phyloP scores from a whole-genome alignment of 2,113 vertebrate genomes.

The Hydropotes inermis region DNA sequence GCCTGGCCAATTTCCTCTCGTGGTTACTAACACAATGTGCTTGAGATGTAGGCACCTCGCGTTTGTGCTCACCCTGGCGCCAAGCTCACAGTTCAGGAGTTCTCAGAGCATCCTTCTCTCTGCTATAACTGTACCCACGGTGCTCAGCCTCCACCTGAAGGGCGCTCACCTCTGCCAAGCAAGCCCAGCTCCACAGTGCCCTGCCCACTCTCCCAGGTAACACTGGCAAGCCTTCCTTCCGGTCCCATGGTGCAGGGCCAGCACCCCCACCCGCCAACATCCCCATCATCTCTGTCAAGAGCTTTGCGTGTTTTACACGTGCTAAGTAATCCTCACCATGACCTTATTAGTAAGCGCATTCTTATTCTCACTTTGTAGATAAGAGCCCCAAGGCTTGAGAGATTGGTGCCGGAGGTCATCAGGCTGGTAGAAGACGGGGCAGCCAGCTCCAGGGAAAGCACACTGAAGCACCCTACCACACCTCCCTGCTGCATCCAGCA shows the following conservation, averaged over 20 bases:
- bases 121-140: rapidly evolving
- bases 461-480: no score
- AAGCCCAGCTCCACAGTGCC: neutral
- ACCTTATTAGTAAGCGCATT: neutral
- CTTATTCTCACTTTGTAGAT: neutral
- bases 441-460: neutral
- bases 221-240: neutral
- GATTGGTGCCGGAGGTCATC: neutral
- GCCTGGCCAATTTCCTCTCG: neutral
- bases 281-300: neutral
- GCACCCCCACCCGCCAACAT: neutral
- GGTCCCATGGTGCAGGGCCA: neutral
- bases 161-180: neutral
- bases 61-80: neutral
- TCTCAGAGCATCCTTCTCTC: neutral
- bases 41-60: neutral
- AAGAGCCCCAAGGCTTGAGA: neutral
- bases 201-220: neutral
- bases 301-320: neutral
- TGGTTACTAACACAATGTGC: neutral
- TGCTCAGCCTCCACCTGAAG: neutral
- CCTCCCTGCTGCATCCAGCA: neutral
- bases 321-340: neutral
- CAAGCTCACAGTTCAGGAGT: neutral
- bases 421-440: neutral